phyloP scores from a whole-genome alignment of 2,888 invertebrate species.

The Parnassius mnemosyne region DNA sequence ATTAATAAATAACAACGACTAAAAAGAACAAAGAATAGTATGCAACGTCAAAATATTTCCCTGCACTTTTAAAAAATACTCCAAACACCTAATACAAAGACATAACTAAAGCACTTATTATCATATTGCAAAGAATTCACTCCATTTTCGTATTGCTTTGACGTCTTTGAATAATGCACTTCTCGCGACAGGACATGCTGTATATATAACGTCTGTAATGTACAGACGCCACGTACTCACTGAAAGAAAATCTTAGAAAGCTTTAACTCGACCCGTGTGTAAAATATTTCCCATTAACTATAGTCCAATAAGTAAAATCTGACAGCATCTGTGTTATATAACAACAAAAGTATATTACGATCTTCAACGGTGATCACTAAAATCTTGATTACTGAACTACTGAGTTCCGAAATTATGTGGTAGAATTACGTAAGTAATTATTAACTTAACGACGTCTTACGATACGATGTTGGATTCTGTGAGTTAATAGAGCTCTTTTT shows the following conservation, averaged over 20 bases:
- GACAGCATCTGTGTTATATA: constrained; percentile 8
- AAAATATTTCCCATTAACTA: constrained; percentile 6
- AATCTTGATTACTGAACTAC: too few relatives aligned
- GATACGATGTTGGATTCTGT: too few relatives aligned
- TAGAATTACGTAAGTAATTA: too few relatives aligned
- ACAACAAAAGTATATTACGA: background rate
- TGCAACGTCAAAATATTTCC: too few relatives aligned
- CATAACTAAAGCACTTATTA: background rate
- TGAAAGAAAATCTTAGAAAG: constrained; percentile 11
- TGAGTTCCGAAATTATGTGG: too few relatives aligned
- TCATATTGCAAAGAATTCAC: background rate
- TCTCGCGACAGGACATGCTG: background rate
- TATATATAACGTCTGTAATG: background rate
- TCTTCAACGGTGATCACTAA: too few relatives aligned
- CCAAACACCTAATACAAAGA: background rate
- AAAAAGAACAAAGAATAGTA: too few relatives aligned
- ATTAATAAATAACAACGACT: too few relatives aligned
- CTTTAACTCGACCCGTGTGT: constrained; percentile 8
- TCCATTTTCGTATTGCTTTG: background rate
- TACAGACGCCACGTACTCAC: constrained; percentile 9
- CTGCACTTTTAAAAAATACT: too few relatives aligned
- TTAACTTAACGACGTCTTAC: too few relatives aligned
- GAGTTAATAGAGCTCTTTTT: too few relatives aligned
- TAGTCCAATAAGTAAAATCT: background rate
- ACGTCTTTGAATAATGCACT: background rate